These are phyloP conservation scores for Dicrostonyx torquatus DNA, from an alignment of 2,797 vertebrate genomes.

Conservation along the genomic window DNA sequence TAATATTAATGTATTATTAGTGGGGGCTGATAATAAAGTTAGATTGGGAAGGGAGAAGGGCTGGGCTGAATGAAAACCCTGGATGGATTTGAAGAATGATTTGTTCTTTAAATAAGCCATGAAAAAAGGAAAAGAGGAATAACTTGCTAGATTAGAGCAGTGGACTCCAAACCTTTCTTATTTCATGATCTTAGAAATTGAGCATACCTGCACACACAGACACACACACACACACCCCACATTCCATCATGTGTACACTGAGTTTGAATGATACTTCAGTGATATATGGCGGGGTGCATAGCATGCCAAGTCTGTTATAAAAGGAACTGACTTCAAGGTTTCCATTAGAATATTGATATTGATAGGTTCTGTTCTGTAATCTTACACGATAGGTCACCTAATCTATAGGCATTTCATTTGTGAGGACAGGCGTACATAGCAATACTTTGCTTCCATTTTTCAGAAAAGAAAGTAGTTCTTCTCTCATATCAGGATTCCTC, in stretches of 20 bases:
- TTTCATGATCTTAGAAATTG: neutral
- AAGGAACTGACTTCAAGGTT: constrained; percentile 8
- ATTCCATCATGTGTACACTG: neutral
- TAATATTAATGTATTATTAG: neutral
- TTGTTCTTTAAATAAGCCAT: neutral
- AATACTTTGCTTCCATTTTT: constrained; percentile 33
- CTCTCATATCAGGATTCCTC: neutral
- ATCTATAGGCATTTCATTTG: neutral
- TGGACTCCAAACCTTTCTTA: neutral
- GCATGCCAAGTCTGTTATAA: neutral
- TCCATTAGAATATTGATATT: neutral
- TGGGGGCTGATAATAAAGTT: neutral
- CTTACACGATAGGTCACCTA: neutral
- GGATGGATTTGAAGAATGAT: neutral
- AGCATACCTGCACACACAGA: neutral
- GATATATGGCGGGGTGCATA: neutral
- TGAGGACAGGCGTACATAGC: neutral
- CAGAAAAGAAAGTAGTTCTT: neutral
- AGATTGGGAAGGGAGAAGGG: neutral
- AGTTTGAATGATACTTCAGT: neutral
- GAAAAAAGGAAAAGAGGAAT: neutral
- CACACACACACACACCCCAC: neutral
- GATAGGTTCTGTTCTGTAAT: neutral
- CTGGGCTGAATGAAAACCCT: neutral
- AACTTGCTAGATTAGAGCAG: neutral